Conservation (phyloP, 2,888 invertebrate species). For the Drosophila neonasuta region DNA sequence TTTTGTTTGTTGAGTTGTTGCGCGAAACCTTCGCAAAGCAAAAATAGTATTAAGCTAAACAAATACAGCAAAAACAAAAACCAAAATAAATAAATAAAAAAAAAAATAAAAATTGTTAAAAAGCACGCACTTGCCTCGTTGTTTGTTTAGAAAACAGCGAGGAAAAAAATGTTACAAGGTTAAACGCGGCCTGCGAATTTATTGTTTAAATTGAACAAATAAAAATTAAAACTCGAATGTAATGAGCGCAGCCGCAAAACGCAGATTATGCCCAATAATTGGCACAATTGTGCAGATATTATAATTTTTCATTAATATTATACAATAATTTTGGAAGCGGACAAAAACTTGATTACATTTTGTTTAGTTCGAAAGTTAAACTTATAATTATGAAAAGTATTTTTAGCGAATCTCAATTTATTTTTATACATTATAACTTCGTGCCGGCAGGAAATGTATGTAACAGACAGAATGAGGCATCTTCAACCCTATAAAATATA, state of each 20-base stretch:
- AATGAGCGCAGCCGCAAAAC: constrained; percentile 27
- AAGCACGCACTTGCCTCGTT: constrained; percentile 54
- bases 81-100: constrained; percentile 30
- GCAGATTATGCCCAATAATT: constrained; percentile 41
- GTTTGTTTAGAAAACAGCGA: constrained; percentile 57
- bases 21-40: constrained; percentile 58
- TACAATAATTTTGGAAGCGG: background rate
- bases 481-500: no score
- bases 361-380: no score
- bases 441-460: no score
- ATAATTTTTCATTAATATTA: constrained; percentile 2
- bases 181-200: constrained; percentile 44
- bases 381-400: no score
- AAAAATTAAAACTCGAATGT: constrained; percentile 44
- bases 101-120: constrained; percentile 47
- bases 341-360: no score
- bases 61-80: constrained; percentile 47
- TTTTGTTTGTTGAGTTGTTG: constrained; percentile 13
- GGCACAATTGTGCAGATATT: constrained; percentile 38
- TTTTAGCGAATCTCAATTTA: no score
- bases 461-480: no score
- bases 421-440: no score
- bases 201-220: constrained; percentile 62
- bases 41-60: constrained; percentile 49
- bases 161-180: constrained; percentile 57